Conservation (phyloP, 2,888 invertebrate species). For the Rhorus exstirpatorius region DNA sequence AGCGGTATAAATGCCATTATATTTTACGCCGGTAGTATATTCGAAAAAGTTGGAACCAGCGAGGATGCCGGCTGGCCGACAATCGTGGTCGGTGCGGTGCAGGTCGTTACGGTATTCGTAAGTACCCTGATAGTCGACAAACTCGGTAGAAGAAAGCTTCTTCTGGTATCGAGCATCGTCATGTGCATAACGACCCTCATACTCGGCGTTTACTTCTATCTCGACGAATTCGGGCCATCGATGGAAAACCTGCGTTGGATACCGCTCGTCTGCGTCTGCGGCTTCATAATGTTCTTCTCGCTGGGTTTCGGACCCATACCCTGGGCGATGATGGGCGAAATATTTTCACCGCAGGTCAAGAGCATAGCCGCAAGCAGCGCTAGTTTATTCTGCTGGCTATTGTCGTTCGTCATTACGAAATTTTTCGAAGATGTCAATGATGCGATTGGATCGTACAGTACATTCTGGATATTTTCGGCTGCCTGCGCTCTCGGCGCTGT, state of each 20-base stretch:
- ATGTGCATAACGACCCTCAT: conserved; percentile 91
- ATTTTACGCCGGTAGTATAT: conserved; percentile 92
- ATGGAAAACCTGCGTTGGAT: conserved; percentile 90
- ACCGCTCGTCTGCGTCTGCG: conserved; percentile 91
- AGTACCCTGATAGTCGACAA: conserved; percentile 93
- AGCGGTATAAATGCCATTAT: conserved; percentile 94
- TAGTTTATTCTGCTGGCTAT: conserved; percentile 93
- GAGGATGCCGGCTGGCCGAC: conserved; percentile 84
- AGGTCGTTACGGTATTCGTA: conserved; percentile 76
- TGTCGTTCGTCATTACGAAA: conserved; percentile 93
- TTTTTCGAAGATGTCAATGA: conserved; percentile 89
- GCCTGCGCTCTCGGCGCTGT: conserved; percentile 89
- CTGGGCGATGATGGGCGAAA: conserved; percentile 94
- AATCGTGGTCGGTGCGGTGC: conserved; percentile 53
- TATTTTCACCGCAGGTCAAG: conserved; percentile 93
- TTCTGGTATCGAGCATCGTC: conserved; percentile 91
- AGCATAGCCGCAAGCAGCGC: conserved; percentile 92
- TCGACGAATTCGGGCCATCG: conserved; percentile 78
- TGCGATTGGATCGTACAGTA: conserved; percentile 88
- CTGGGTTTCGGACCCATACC: conserved; percentile 96
- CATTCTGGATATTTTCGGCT: conserved; percentile 92
- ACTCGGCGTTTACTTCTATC: conserved; percentile 91
- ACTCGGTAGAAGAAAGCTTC: conserved; percentile 92
- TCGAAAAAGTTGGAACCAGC: conserved; percentile 88
- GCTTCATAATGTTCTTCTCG: conserved; percentile 94